A percentile compares a stretch with the other conserved stretches of the same genome.
Evolutionary conservation across 2,797 vertebrate species (phyloP).

Genomic region (Manis javanica): DNA sequence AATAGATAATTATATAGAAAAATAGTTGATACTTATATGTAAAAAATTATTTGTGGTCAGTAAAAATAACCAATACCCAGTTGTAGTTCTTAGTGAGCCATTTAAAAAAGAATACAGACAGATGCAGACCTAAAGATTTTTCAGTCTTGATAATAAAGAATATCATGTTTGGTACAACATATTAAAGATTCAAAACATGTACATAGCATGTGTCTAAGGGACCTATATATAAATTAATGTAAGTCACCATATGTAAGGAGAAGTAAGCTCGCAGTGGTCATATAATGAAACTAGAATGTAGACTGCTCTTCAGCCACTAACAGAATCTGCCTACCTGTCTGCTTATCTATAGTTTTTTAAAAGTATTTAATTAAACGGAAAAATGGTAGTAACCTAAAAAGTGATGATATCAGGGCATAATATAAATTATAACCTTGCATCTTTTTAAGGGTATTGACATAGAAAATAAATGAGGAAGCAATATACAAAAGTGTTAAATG

Average conservation of each 20-base stretch:
- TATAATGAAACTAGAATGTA: not conserved
- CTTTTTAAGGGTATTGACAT: not conserved
- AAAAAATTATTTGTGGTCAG: conserved; percentile 5
- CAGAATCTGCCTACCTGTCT: not conserved
- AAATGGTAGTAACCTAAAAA: not conserved
- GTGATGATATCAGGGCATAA: not conserved
- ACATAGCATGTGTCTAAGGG: not conserved
- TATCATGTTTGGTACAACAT: not conserved
- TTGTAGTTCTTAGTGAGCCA: not conserved
- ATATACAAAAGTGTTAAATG: not conserved
- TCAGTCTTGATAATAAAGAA: not conserved
- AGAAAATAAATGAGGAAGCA: not conserved
- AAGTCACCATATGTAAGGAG: not conserved
- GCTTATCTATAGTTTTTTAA: not conserved
- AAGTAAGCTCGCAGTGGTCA: not conserved
- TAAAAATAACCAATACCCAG: conserved; percentile 1
- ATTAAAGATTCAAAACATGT: conserved; percentile 9
- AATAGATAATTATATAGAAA: not conserved
- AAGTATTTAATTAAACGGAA: not conserved
- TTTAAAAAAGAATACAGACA: not conserved
- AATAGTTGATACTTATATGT: not conserved
- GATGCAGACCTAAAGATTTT: not conserved
- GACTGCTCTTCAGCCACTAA: not conserved
- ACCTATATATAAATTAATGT: not conserved
- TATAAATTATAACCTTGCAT: not conserved